phyloP scores from a whole-genome alignment of 2,797 vertebrate genomes.

The Passerculus sandwichensis region DNA sequence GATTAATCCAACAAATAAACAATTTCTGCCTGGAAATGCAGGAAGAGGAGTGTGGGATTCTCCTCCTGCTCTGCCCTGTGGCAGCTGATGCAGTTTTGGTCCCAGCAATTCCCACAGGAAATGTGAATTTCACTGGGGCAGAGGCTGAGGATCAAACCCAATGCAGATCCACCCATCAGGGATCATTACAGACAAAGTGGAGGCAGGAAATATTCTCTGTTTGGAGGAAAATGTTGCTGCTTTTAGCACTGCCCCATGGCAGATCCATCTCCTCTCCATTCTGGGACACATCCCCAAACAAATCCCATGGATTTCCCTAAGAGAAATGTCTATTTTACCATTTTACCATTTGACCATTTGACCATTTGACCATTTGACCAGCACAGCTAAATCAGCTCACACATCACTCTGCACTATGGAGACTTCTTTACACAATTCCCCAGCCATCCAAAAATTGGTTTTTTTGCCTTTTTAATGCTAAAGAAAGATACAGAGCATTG shows the following conservation, averaged over 20 bases:
- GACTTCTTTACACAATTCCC: neutral
- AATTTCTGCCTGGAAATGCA: slow-evolving; percentile 7
- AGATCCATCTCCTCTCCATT: neutral
- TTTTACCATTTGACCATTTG: neutral
- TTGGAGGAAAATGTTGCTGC: neutral
- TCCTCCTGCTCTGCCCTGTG: neutral
- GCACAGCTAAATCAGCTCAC: neutral
- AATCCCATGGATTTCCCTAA: neutral
- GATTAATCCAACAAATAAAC: slow-evolving; percentile 24
- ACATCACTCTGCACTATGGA: neutral
- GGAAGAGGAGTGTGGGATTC: neutral
- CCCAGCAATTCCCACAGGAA: neutral
- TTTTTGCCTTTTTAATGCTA: neutral
- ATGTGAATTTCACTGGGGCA: neutral
- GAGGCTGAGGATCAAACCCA: neutral
- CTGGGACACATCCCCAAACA: neutral
- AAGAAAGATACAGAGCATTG: neutral
- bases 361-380: neutral
- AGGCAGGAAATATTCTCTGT: neutral
- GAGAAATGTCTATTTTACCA: neutral
- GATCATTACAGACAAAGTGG: neutral
- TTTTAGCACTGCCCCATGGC: neutral
- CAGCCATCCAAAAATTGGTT: neutral
- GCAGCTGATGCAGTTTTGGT: neutral
- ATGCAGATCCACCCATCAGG: neutral